These are phyloP conservation scores for Miltochrista miniata DNA, from an alignment of 2,888 invertebrate species.

Conservation along the genomic window DNA sequence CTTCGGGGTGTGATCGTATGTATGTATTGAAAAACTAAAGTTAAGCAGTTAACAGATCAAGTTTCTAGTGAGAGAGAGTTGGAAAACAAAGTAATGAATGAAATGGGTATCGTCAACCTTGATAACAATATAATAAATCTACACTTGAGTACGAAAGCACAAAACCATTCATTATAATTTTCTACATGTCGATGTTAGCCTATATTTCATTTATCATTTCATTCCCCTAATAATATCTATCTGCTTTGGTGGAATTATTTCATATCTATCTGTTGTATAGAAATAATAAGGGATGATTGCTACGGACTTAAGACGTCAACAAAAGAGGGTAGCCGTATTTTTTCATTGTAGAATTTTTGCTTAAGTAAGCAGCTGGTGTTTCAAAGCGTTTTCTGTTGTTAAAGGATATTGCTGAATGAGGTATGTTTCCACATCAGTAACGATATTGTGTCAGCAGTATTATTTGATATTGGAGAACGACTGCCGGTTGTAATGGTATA, in stretches of 20 bases:
- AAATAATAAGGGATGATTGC: conserved; percentile 51
- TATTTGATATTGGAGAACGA: background rate
- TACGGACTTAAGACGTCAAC: conserved; percentile 25
- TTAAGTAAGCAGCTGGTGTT: conserved; percentile 13
- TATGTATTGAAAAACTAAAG: too few species aligned
- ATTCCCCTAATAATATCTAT: conserved; percentile 32
- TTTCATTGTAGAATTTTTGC: conserved; percentile 19
- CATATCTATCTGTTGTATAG: conserved; percentile 34
- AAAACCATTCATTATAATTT: background rate
- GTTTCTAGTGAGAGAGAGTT: too few species aligned
- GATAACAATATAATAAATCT: background rate
- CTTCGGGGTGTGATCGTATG: too few species aligned
- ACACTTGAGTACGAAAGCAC: background rate
- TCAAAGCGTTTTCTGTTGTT: conserved; percentile 6
- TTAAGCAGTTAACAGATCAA: too few species aligned
- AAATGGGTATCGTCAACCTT: too few species aligned
- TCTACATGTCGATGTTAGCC: conserved; percentile 1
- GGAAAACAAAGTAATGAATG: too few species aligned
- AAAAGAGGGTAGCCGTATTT: conserved; percentile 17
- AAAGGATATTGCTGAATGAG: conserved; percentile 3
- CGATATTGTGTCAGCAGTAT: conserved; percentile 8
- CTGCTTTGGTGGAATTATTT: conserved; percentile 43
- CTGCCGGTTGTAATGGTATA: background rate
- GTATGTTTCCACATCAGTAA: conserved; percentile 4
- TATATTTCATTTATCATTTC: conserved; percentile 43